Base-by-base conservation (phyloP, 2,113 vertebrate genomes). In the Semnopithecus entellus region DNA sequence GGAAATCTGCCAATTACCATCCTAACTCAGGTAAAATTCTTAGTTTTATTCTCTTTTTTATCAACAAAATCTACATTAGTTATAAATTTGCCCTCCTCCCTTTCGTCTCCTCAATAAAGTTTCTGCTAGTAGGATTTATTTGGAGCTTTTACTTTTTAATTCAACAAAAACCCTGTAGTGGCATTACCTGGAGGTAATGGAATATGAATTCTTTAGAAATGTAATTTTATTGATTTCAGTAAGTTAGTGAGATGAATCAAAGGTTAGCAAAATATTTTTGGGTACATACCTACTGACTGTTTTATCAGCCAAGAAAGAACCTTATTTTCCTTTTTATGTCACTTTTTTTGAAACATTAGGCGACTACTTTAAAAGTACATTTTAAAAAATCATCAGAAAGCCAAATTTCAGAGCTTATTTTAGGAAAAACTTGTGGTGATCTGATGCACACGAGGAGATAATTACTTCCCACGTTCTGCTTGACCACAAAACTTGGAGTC, bases 1-100 rank as follows among this genome's bases (percentile, higher is more conserved):
- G 59, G 96, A 73, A 98, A 97, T 92, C 80, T 84, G 88, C 88
- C 88, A 92, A 50, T 96, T 97, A 43, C 96, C 97, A 91, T 94
- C 75, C 68, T 48, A 78, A 94, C 70, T 76, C 84, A 83, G 90
- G 80, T 79, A 2, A 97, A 97, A 95, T 95, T 98, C 13, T 88
- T 94, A 66, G 75, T 90, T 96, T 97, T 97, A 73, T 98, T 95
- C 35, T 96, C 89, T 90, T 95, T 78, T 90, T 88, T 43, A 96
- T 81, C 94, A 93, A 8, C 66, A 70, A 72, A 97, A 7, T 72
- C 43, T 83, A 11, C 76, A 81, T 81, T 90, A 94, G n/a, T 57
- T 88, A 78, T 13, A 80, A 66, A 14, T 66, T 72, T 64, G 4
- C 25, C 43, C 5, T 61, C n/a, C 16, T 55, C 13, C 18, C 27